Conservation (phyloP, 2,113 vertebrate genomes). For the Empidonax alnorum region DNA sequence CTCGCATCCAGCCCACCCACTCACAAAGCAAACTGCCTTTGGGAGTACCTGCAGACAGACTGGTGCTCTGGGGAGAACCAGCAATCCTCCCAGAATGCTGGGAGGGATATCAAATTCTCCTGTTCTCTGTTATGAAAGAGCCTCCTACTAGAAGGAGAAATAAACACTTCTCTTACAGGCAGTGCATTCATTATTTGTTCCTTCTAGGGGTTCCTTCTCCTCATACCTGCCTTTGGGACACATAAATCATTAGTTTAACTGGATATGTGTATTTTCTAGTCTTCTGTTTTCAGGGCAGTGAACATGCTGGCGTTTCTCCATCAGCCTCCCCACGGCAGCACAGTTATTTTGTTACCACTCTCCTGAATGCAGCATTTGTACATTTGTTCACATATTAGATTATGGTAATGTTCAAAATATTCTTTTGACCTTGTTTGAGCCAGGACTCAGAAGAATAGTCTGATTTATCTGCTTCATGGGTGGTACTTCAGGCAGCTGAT, state of each 20-base stretch:
- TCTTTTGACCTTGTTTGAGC: conserved; percentile 47
- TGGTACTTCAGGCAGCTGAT: conserved; percentile 35
- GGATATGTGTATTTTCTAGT: background rate
- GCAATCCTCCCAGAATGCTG: background rate
- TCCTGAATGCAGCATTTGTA: background rate
- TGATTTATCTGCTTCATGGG: conserved; percentile 47
- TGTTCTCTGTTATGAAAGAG: background rate
- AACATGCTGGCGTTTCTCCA: background rate
- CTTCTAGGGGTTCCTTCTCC: background rate
- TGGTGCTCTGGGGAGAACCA: background rate
- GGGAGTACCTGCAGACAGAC: background rate
- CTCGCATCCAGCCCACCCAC: background rate
- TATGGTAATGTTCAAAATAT: conserved; percentile 30
- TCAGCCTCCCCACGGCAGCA: background rate
- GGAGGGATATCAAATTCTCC: background rate
- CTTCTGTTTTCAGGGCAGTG: background rate
- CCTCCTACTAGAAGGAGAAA: conserved; percentile 1
- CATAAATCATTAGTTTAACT: conserved; percentile 7
- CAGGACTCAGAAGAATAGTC: conserved; percentile 14
- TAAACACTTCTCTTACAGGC: background rate
- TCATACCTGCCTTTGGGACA: background rate
- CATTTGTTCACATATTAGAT: conserved; percentile 40
- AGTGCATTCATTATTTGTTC: background rate
- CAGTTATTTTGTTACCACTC: background rate
- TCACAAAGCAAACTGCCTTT: background rate